A percentile compares a stretch with the other conserved stretches of the same genome.
phyloP scores from a whole-genome alignment of 2,113 vertebrate genomes.

The Barbus barbus region DNA sequence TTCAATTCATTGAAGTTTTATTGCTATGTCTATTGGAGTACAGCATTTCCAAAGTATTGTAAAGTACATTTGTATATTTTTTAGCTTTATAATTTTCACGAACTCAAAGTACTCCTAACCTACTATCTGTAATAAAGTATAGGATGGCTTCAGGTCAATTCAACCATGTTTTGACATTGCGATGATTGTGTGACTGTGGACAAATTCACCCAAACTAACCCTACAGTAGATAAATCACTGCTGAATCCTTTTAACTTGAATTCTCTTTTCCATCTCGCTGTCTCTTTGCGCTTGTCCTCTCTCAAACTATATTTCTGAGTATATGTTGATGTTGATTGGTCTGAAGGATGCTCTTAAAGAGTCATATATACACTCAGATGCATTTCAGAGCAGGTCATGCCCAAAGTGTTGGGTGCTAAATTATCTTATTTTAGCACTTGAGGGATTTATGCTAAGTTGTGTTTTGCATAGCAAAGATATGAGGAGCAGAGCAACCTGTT shows the following conservation, averaged over 20 bases:
- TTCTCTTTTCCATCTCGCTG: neutral
- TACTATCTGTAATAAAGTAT: neutral
- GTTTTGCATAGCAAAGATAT: slow-evolving; percentile 30
- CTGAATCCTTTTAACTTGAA: neutral
- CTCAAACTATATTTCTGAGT: neutral
- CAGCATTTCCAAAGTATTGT: neutral
- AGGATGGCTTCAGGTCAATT: neutral
- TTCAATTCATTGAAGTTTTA: neutral
- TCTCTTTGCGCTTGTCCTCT: neutral
- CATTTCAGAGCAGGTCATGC: slow-evolving; percentile 13
- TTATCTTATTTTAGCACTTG: slow-evolving; percentile 28
- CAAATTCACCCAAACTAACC: neutral
- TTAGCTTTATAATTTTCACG: neutral
- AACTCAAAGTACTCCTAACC: neutral
- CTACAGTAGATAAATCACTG: neutral
- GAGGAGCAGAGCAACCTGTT: slow-evolving; percentile 34
- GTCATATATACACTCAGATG: neutral
- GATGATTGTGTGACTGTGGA: neutral
- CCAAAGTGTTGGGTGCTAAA: slow-evolving; percentile 16
- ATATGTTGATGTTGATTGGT: slow-evolving; percentile 10
- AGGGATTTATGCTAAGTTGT: slow-evolving; percentile 29
- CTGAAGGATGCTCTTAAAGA: neutral
- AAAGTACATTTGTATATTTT: neutral
- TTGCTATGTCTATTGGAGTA: neutral
- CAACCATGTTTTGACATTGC: neutral